These are phyloP conservation scores for Pangasius djambal DNA, from an alignment of 2,797 vertebrate genomes.

Conservation along the genomic window DNA sequence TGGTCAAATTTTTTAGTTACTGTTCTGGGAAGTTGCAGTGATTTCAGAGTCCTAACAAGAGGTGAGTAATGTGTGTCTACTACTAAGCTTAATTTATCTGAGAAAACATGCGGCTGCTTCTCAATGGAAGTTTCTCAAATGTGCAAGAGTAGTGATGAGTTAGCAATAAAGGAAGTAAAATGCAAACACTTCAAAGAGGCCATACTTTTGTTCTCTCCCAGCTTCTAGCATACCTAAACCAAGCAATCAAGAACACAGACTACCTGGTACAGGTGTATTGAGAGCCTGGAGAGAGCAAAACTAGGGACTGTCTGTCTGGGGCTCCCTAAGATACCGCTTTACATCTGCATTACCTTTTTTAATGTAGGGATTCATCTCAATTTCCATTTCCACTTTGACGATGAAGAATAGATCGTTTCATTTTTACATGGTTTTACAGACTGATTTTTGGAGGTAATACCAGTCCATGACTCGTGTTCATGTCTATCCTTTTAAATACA, in stretches of 20 bases:
- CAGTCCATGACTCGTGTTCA: neutral
- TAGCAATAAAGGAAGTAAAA: neutral
- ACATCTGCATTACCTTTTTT: neutral
- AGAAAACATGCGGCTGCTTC: neutral
- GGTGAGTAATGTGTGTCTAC: slow-evolving; percentile 26
- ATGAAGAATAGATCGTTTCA: neutral
- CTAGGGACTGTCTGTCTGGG: neutral
- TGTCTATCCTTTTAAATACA: neutral
- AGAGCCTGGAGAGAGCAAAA: neutral
- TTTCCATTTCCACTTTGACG: neutral
- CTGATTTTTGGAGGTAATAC: neutral
- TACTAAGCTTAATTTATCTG: neutral
- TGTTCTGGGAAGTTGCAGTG: neutral
- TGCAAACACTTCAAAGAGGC: neutral
- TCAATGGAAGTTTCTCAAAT: neutral
- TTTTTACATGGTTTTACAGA: neutral
- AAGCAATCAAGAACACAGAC: neutral
- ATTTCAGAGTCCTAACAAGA: neutral
- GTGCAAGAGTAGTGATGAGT: too few species aligned
- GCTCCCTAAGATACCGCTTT: neutral
- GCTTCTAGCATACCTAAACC: too few species aligned
- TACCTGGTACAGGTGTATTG: neutral
- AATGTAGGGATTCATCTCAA: neutral
- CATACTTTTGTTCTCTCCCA: neutral
- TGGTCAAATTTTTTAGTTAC: slow-evolving; percentile 6